Evolutionary conservation across 1,140 invertebrate species (phyloP).

Genomic region (Chlorops oryzae): DNA sequence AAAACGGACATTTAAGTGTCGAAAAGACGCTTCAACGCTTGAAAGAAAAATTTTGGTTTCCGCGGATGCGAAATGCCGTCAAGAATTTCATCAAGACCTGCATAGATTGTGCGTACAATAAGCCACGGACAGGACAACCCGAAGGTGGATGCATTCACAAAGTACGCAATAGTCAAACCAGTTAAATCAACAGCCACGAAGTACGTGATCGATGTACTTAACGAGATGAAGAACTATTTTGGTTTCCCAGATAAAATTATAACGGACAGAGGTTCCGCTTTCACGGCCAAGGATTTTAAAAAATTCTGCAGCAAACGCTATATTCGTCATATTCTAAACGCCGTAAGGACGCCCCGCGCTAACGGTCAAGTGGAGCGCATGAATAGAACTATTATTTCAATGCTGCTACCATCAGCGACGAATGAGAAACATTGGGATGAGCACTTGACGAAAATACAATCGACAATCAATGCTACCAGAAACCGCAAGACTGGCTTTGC

Average conservation of each 20-base stretch:
- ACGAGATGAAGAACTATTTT: neutral
- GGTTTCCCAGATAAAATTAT: slow-evolving; percentile 27
- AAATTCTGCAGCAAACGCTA: slow-evolving; percentile 21
- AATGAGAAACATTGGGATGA: too few relatives aligned
- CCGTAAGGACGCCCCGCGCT: slow-evolving; percentile 27
- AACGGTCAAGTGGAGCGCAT: slow-evolving; percentile 25
- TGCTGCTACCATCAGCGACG: neutral
- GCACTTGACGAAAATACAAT: too few relatives aligned
- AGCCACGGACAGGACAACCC: too few relatives aligned
- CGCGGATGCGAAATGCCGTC: too few relatives aligned
- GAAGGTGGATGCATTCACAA: too few relatives aligned
- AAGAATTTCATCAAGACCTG: too few relatives aligned
- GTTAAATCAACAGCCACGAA: slow-evolving; percentile 20
- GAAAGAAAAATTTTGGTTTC: too few relatives aligned
- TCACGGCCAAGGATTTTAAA: slow-evolving; percentile 25
- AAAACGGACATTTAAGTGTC: too few relatives aligned
- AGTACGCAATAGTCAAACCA: too few relatives aligned
- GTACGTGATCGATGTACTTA: slow-evolving; percentile 7
- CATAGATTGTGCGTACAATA: too few relatives aligned
- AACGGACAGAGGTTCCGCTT: slow-evolving; percentile 34
- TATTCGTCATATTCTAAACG: slow-evolving; percentile 30
- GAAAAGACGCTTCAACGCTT: too few relatives aligned
- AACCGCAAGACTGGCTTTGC: neutral
- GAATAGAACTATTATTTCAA: slow-evolving; percentile 12
- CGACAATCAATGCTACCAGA: too few relatives aligned